Percentiles rank a stretch among this genome's conserved stretches.
These are phyloP conservation scores for Cenopis cana DNA, from an alignment of 2,888 invertebrate genomes.

Conservation along the genomic window DNA sequence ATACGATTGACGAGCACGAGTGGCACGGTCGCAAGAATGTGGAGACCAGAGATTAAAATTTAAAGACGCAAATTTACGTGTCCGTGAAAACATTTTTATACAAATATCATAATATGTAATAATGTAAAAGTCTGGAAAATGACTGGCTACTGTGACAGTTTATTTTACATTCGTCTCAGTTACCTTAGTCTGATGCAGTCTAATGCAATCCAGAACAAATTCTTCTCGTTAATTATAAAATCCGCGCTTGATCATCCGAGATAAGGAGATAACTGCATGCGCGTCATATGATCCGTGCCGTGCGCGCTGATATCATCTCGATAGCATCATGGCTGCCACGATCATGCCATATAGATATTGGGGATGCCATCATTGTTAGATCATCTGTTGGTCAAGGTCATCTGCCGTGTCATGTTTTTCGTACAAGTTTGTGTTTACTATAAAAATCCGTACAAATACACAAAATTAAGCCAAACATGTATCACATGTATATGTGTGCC, in stretches of 20 bases:
- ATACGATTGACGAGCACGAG: neutral
- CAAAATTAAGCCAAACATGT: neutral
- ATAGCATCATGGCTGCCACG: conserved; percentile 23
- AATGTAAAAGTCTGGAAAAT: neutral
- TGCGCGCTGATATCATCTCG: conserved; percentile 30
- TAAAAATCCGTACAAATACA: neutral
- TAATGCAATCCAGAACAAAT: neutral
- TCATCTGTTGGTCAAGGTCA: conserved; percentile 10
- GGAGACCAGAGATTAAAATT: no score
- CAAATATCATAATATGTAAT: neutral
- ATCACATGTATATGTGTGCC: no score
- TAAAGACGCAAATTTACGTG: neutral
- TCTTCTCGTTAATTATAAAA: neutral
- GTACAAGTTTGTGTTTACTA: neutral
- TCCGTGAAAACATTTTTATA: neutral
- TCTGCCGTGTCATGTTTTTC: conserved; percentile 11
- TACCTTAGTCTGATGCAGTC: neutral
- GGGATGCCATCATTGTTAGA: conserved; percentile 34
- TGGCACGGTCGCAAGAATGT: neutral
- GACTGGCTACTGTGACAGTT: no score
- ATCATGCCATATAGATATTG: conserved; percentile 17
- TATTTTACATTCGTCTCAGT: no score
- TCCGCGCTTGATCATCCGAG: neutral
- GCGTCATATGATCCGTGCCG: conserved; percentile 4
- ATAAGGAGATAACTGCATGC: neutral